Base-by-base conservation (phyloP, 2,797 vertebrate species). In the Rhadinocentrus ornatus region DNA sequence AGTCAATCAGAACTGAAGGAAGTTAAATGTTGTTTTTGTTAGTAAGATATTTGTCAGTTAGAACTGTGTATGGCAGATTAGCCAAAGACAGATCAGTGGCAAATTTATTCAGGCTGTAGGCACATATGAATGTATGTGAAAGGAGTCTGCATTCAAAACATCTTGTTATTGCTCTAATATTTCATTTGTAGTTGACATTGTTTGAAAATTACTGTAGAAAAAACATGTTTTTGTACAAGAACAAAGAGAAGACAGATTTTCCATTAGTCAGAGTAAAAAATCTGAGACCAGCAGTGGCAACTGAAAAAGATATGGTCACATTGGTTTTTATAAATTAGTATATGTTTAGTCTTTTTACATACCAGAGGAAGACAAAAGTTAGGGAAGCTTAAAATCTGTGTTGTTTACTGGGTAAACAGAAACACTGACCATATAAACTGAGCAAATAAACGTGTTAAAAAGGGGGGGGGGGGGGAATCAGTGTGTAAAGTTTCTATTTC, bases 81-180 rank as follows among this genome's bases (percentile, higher is more conserved):
- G 4, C 35, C 37, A 60, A 2, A 18, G 39, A 41, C 6, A 26
- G 20, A 15, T 27, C 13, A 41, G 58, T 18, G 35, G 16, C 16
- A n/a, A 7, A 29, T 44, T 44, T 44, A 22, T 50, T 24, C 46
- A 50, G n/a, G 9, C 20, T 22, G n/a, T 22, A 50, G 10, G 46
- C 8, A 50, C 8, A 22, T 10, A 37, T 37, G 35, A 37, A 50
- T 8, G 20, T 50, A 22, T 50, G 11, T 50, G 10, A 24, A 50
- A 22, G 46, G 41, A 58, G 32, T 68, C 50, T 60, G 29, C 26
- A 53, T 76, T 73, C 48, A 27, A 69, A 70, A 44, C 55, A 58
- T 50, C 32, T 26, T 48, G 57, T 22, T 26, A 32, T 32, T 53
- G 60, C 54, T 77, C 18, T 31, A n/a, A 24, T 69, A 12, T 73